Conservation (phyloP, 2,113 vertebrate species). For the Sorex fumeus region DNA sequence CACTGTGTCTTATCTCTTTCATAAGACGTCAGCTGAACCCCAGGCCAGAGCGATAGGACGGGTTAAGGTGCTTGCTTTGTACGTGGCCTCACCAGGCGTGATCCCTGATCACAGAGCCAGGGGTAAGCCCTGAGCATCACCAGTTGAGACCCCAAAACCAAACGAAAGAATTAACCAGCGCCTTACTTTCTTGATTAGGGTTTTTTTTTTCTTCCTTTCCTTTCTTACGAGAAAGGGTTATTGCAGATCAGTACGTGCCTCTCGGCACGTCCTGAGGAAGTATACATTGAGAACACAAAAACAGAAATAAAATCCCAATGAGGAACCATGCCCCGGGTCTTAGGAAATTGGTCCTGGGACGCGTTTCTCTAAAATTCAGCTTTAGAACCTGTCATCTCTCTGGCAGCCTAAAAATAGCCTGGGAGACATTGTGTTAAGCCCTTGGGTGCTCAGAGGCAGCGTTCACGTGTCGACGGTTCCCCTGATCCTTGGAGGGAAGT, state of each 20-base stretch:
- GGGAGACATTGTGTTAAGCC: not conserved
- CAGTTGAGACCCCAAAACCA: no score
- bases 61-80: no score
- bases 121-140: no score
- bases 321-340: not conserved
- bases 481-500: not conserved
- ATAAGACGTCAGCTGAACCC: no score
- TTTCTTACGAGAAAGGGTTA: not conserved
- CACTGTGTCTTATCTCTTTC: fast-evolving
- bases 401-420: conserved; percentile 30
- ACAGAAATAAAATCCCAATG: conserved; percentile 48
- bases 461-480: not conserved
- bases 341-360: not conserved
- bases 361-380: not conserved
- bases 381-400: not conserved
- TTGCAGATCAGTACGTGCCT: not conserved
- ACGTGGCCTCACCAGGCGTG: no score
- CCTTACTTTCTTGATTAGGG: no score
- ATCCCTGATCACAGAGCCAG: no score
- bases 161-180: no score
- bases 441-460: not conserved
- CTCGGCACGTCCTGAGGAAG: not conserved
- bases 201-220: not conserved
- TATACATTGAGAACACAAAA: conserved; percentile 59
- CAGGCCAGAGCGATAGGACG: no score